These are phyloP conservation scores for Acromyrmex echinatior DNA, from an alignment of 1,140 invertebrate genomes.

Conservation along the genomic window DNA sequence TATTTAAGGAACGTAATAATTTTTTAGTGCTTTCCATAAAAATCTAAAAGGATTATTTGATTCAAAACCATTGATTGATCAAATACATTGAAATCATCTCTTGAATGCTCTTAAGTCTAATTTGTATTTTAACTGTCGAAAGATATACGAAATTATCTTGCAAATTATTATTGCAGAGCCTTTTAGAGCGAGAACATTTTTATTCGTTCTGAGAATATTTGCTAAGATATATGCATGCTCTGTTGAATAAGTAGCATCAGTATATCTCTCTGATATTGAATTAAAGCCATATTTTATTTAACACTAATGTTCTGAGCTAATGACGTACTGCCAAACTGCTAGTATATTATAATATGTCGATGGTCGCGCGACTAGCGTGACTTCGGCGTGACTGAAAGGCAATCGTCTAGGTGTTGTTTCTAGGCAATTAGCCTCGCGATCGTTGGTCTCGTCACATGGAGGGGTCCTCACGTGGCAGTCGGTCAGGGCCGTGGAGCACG, in stretches of 20 bases:
- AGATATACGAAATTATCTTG: not conserved
- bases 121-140: not conserved
- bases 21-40: not conserved
- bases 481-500: constrained; percentile 75
- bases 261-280: not conserved
- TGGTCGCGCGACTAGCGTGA: not conserved
- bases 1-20: not conserved
- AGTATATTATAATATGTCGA: not conserved
- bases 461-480: constrained; percentile 74
- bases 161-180: not conserved
- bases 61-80: not conserved
- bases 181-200: not conserved
- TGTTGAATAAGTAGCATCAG: not conserved
- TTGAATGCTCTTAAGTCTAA: too few species aligned
- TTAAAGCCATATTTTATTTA: not conserved
- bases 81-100: not conserved
- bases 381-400: not conserved
- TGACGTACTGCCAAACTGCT: not conserved
- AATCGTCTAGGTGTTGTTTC: constrained; percentile 40
- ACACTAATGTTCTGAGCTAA: not conserved
- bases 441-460: constrained; percentile 63
- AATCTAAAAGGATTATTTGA: not conserved
- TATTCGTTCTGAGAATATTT: not conserved
- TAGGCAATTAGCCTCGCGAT: constrained; percentile 47
- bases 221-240: not conserved